Percentiles rank a stretch among this genome's conserved stretches.
These are phyloP conservation scores for Ceuthmochares aereus DNA, from an alignment of 2,113 vertebrate species.

Conservation along the genomic window DNA sequence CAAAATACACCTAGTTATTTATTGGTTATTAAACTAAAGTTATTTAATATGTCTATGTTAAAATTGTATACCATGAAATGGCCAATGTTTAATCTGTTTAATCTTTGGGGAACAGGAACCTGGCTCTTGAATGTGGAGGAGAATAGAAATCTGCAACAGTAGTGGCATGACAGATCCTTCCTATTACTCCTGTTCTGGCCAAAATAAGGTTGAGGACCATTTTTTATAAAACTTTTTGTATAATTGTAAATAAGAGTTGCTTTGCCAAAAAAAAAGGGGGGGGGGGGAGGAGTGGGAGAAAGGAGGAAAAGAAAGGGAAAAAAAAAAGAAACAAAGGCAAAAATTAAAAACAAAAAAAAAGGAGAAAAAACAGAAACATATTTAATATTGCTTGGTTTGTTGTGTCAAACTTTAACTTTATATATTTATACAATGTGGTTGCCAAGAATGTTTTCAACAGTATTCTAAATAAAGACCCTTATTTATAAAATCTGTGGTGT, in stretches of 20 bases:
- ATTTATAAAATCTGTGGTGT: constrained; percentile 85
- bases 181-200: constrained; percentile 51
- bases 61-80: constrained; percentile 48
- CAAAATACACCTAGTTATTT: constrained; percentile 63
- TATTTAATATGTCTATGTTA: constrained; percentile 53
- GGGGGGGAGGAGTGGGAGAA: not conserved
- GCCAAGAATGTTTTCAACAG: constrained; percentile 75
- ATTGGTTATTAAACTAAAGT: constrained; percentile 65
- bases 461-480: constrained; percentile 86
- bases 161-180: not conserved
- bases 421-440: constrained; percentile 94
- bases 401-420: constrained; percentile 90
- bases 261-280: constrained; percentile 67
- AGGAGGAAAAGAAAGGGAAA: not conserved
- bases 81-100: constrained; percentile 37
- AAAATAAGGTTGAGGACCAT: constrained; percentile 86
- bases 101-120: constrained; percentile 38
- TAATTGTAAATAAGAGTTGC: constrained; percentile 92
- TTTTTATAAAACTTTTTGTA: constrained; percentile 79
- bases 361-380: constrained; percentile 63
- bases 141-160: constrained; percentile 1
- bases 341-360: not conserved
- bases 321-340: not conserved
- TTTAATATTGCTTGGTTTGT: constrained; percentile 93
- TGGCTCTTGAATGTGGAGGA: not conserved